phyloP scores from a whole-genome alignment of 2,888 invertebrate genomes.

The Leptopterna dolabrata region DNA sequence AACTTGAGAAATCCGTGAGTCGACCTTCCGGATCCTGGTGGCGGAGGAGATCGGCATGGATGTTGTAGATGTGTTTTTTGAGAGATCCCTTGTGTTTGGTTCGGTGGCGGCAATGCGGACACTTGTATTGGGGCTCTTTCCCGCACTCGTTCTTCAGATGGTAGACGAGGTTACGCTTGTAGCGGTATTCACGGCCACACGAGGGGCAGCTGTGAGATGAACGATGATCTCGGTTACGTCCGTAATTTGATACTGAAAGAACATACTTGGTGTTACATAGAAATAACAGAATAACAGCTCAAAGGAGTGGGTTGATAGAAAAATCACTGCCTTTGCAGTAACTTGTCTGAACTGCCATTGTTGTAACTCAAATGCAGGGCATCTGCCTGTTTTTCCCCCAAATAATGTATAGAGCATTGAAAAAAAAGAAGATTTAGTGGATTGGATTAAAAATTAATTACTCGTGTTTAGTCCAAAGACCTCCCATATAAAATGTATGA shows the following conservation, averaged over 20 bases:
- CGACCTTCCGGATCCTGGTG: background rate
- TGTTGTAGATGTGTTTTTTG: constrained; percentile 57
- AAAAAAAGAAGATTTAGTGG: no score
- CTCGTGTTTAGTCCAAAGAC: no score
- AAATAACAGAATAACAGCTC: background rate
- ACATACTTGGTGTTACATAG: background rate
- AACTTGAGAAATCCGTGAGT: background rate
- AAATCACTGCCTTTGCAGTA: no score
- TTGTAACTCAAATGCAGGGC: no score
- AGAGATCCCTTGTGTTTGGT: constrained; percentile 75
- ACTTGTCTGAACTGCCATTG: no score
- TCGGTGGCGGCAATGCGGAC: constrained; percentile 73
- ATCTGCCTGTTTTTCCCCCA: no score
- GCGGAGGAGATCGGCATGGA: background rate
- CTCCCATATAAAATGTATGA: no score
- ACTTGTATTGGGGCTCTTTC: constrained; percentile 79
- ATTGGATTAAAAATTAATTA: no score
- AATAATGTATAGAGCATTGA: no score
- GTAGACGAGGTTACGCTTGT: constrained; percentile 59
- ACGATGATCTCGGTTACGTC: background rate
- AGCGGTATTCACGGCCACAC: constrained; percentile 65
- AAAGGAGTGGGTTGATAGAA: no score
- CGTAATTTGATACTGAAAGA: background rate
- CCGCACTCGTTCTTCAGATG: constrained; percentile 66
- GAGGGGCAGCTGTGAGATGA: constrained; percentile 63